Base-by-base conservation (phyloP, 2,797 vertebrate genomes). In the Morus bassanus region DNA sequence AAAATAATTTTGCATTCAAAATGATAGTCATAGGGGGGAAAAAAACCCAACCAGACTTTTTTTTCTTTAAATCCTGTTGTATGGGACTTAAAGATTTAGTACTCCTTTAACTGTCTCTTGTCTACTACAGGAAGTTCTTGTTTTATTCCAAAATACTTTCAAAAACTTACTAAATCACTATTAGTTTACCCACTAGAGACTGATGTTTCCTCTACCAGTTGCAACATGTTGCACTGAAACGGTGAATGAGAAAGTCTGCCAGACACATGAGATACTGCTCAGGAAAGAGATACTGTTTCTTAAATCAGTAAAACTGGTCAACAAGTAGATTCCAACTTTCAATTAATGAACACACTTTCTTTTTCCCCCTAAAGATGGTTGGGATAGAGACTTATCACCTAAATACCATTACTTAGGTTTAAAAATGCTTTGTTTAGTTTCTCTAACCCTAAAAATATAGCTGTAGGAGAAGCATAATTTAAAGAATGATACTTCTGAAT, bases 31-130 rank as follows among this genome's bases (percentile, higher is more conserved):
- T 18, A 61, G 27, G 3, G 3, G 3, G 25, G 37, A 19, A 0
- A 0, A 23, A 0, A 0, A 0, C 3, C 0, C 3, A 11, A 37
- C 31, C 3, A 2, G 5, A 13, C 1, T 1, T 25, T 69, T 78
- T 78, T 72, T 35, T 5, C 14, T 43, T 72, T 46, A 75, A 56
- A 64, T 48, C 18, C 65, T 61, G 7, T 27, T 69, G 17, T 16
- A 43, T 43, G 67, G 27, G 8, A 43, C 35, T 67, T 25, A 16
- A 64, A 56, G 7, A 43, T 50, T 69, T 61, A 41, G 27, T 41
- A 51, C 2, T 59, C 35, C 30, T 67, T 81, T 77, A 70, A 56
- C 22, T 78, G 14, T 24, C 30, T 46, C 17, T 60, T 56, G 5
- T 63, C 63, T 73, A 28, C 5, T 30, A 41, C 7, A 73, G 21